These are phyloP conservation scores for Argyresthia goedartella DNA, from an alignment of 2,888 invertebrate species.

Conservation along the genomic window DNA sequence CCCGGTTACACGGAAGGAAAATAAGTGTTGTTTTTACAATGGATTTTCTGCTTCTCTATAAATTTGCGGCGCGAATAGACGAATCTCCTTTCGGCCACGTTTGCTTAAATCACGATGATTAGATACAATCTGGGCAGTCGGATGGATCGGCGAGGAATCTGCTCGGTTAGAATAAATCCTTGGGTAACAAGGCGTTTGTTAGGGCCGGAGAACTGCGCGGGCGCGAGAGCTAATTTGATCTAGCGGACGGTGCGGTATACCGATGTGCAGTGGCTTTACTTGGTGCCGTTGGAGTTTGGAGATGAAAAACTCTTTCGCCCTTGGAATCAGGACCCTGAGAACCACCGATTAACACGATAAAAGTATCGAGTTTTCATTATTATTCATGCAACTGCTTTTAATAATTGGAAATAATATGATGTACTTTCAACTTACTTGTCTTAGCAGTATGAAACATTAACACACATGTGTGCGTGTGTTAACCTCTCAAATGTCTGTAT, in stretches of 20 bases:
- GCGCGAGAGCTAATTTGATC: constrained; percentile 38
- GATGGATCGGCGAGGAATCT: not conserved
- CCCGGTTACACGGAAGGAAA: not conserved
- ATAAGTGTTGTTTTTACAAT: not conserved
- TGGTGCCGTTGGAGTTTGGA: not conserved
- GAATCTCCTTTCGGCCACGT: not conserved
- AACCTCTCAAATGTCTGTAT: too few species aligned
- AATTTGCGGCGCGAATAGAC: too few species aligned
- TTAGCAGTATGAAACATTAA: too few species aligned
- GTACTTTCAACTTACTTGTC: too few species aligned
- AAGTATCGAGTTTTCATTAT: too few species aligned
- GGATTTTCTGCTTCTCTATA: too few species aligned
- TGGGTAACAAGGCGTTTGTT: constrained; percentile 48
- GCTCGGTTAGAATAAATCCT: constrained; percentile 35
- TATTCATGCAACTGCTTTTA: too few species aligned
- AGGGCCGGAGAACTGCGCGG: constrained; percentile 20
- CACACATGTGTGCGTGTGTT: too few species aligned
- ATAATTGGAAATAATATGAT: too few species aligned
- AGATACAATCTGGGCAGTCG: constrained; percentile 1
- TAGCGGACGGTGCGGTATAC: constrained; percentile 8
- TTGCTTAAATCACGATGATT: not conserved
- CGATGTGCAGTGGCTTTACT: not conserved
- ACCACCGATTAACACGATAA: too few species aligned
- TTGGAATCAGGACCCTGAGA: too few species aligned
- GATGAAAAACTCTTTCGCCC: too few species aligned